Percentiles rank a stretch among this genome's conserved stretches.
Evolutionary conservation across 1,140 invertebrate genomes (phyloP).

Genomic region (Steinernema feltiae): DNA sequence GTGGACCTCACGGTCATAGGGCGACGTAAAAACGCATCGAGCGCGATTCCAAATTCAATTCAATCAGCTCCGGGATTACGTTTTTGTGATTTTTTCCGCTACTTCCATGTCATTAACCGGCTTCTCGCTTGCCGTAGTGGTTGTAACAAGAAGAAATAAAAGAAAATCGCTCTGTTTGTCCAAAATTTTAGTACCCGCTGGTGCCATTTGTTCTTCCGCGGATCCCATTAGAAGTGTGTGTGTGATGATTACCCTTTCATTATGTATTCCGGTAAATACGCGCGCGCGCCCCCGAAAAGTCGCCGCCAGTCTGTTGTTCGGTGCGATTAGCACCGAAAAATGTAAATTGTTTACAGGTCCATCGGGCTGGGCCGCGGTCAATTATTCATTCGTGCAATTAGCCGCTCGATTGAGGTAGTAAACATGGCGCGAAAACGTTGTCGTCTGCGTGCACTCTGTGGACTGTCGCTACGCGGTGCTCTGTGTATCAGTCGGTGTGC

Average conservation of each 20-base stretch:
- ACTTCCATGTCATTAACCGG: neutral
- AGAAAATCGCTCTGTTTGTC: neutral
- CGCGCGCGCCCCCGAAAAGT: neutral
- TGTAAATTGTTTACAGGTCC: constrained; percentile 3
- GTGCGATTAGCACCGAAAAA: neutral
- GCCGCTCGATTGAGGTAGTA: neutral
- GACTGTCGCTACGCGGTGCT: no score
- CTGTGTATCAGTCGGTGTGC: no score
- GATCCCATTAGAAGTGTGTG: constrained; percentile 1
- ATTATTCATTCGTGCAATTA: neutral
- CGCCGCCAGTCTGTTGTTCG: neutral
- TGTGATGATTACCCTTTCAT: constrained; percentile 2
- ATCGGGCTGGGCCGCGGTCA: neutral
- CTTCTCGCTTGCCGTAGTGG: neutral
- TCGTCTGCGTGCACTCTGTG: no score
- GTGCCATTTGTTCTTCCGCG: neutral
- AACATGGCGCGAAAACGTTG: neutral
- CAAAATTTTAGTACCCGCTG: neutral
- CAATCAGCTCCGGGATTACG: neutral
- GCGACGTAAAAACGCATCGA: no score
- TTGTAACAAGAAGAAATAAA: neutral
- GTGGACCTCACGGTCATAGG: neutral
- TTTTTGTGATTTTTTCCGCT: neutral
- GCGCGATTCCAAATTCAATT: neutral
- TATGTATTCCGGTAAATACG: neutral